Percentiles rank a stretch among this genome's conserved stretches.
Conservation (phyloP, 2,113 vertebrate species). For the Cichladusa arquata region DNA sequence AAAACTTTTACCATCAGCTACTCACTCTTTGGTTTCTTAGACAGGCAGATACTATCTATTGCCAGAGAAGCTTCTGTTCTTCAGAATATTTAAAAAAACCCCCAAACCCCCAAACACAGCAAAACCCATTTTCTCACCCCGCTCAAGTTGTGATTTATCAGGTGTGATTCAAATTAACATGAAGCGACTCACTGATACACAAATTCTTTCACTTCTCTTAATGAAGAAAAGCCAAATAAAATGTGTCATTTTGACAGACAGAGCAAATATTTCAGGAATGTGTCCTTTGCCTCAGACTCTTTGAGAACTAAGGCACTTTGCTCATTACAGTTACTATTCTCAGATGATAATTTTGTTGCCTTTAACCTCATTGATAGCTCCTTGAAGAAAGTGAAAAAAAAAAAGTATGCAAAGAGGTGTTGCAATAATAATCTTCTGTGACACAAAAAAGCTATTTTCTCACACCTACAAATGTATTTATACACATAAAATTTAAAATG, state of each 20-base stretch:
- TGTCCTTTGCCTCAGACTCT: background rate
- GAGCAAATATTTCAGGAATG: constrained; percentile 11
- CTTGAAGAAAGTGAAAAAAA: background rate
- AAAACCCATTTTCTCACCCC: background rate
- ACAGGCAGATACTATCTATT: background rate
- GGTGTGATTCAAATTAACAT: background rate
- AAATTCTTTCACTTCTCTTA: background rate
- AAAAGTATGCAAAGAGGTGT: background rate
- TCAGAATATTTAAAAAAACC: background rate
- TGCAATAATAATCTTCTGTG: background rate
- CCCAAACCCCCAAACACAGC: background rate
- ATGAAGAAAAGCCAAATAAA: background rate
- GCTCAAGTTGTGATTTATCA: background rate
- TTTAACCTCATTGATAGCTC: background rate
- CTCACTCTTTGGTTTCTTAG: background rate
- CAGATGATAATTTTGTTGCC: constrained; percentile 3
- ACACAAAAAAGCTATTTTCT: background rate
- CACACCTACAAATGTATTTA: background rate
- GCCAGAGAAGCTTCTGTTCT: background rate
- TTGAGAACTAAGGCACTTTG: background rate
- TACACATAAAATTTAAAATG: background rate
- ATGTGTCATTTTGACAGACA: background rate
- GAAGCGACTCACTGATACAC: background rate
- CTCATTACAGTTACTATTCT: background rate
- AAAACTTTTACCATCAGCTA: background rate